A percentile compares a stretch with the other conserved stretches of the same genome.
These are phyloP conservation scores for Palaemon carinicauda DNA, from an alignment of 1,140 invertebrate genomes.

Conservation along the genomic window DNA sequence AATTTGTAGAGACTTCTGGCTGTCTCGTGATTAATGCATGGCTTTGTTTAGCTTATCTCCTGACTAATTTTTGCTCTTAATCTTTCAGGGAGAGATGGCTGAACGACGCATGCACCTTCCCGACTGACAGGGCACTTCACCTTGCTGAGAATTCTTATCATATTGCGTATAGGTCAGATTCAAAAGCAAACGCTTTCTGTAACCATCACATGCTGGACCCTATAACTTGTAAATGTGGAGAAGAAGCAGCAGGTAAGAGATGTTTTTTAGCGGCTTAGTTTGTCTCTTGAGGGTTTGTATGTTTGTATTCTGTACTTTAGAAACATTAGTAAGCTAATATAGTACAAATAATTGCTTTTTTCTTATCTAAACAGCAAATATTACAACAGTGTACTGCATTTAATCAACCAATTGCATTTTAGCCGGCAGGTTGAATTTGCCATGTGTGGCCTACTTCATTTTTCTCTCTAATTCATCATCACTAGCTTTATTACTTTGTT, in stretches of 20 bases:
- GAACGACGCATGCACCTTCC: not conserved
- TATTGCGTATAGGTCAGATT: not conserved
- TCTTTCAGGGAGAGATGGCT: too few relatives aligned
- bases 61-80: too few relatives aligned
- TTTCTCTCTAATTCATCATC: too few relatives aligned
- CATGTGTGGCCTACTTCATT: too few relatives aligned
- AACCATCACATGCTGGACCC: not conserved
- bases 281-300: not conserved
- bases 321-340: not conserved
- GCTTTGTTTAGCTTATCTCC: too few relatives aligned
- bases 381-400: too few relatives aligned
- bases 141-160: not conserved
- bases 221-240: slow-evolving; percentile 17
- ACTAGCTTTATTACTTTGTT: too few relatives aligned
- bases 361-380: too few relatives aligned
- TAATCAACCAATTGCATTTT: too few relatives aligned
- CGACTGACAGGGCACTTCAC: not conserved
- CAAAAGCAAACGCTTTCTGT: not conserved
- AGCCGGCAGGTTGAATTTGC: too few relatives aligned
- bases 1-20: too few relatives aligned
- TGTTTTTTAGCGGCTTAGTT: not conserved
- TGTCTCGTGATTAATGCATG: too few relatives aligned
- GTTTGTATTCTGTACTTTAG: not conserved
- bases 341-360: not conserved
- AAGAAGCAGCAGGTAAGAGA: slow-evolving; percentile 13